phyloP scores from a whole-genome alignment of 2,888 invertebrate species.

The Andricus curvator region DNA sequence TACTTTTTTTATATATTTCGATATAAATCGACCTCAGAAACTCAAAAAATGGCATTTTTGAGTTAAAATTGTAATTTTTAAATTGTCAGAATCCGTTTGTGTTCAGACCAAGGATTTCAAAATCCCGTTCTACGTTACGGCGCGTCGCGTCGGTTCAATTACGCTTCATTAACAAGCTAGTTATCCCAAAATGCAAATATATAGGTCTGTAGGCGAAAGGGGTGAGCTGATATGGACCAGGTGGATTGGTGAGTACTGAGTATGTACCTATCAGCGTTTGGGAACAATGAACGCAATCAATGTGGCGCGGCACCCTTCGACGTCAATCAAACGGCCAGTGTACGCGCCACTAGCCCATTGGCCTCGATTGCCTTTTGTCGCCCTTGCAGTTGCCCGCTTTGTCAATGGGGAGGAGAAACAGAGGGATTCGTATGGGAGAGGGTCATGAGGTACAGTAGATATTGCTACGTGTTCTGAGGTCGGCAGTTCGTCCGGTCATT shows the following conservation, averaged over 20 bases:
- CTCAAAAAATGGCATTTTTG: too few relatives aligned
- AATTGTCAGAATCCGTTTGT: not conserved
- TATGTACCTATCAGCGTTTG: constrained; percentile 53
- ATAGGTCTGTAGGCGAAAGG: constrained; percentile 40
- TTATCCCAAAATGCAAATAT: constrained; percentile 41
- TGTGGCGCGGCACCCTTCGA: constrained; percentile 69
- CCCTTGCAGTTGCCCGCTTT: constrained; percentile 38
- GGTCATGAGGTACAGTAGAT: not conserved
- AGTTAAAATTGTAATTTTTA: not conserved
- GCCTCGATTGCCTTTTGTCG: constrained; percentile 60
- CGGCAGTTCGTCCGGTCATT: not conserved
- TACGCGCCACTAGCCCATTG: constrained; percentile 73
- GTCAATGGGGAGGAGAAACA: constrained; percentile 8
- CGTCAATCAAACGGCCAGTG: constrained; percentile 72
- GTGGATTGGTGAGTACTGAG: constrained; percentile 37
- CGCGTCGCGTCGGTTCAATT: not conserved
- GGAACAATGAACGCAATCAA: constrained; percentile 77
- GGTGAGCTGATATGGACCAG: constrained; percentile 23
- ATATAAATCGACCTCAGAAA: too few relatives aligned
- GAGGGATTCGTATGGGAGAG: constrained; percentile 8
- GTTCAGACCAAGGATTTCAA: not conserved
- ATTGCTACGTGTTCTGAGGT: constrained; percentile 34
- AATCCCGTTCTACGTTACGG: not conserved
- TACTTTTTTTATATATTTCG: too few relatives aligned
- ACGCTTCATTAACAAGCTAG: constrained; percentile 22